Percentiles rank a stretch among this genome's conserved stretches.
phyloP scores from a whole-genome alignment of 2,888 invertebrate genomes.

The Crioceris asparagi region DNA sequence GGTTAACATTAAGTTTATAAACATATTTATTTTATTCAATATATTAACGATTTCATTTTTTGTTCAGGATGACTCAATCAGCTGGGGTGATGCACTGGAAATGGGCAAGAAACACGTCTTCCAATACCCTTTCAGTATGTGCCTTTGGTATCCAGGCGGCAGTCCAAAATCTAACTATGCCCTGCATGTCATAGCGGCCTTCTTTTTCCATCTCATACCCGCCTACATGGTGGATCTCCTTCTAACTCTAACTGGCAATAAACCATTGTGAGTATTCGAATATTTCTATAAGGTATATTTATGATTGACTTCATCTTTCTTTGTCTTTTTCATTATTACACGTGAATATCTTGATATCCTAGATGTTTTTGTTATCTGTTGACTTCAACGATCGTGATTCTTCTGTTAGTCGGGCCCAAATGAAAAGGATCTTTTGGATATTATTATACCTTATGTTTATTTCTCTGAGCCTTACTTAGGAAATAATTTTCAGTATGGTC shows the following conservation, averaged over 20 bases:
- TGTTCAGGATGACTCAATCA: constrained; percentile 58
- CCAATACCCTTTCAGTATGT: constrained; percentile 64
- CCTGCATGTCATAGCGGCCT: constrained; percentile 52
- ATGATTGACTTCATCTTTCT: no score
- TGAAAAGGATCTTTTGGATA: no score
- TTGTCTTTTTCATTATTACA: no score
- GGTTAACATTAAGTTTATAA: constrained; percentile 26
- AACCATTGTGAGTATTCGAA: constrained; percentile 59
- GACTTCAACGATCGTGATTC: no score
- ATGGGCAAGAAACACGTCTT: constrained; percentile 49
- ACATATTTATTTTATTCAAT: no score
- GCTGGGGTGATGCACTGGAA: constrained; percentile 75
- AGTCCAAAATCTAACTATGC: constrained; percentile 56
- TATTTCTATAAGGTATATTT: not conserved
- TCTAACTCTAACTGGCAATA: constrained; percentile 54
- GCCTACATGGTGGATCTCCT: constrained; percentile 67
- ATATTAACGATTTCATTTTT: no score
- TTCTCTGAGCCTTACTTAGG: no score
- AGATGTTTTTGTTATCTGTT: no score
- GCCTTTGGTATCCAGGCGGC: constrained; percentile 73
- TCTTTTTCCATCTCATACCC: constrained; percentile 66
- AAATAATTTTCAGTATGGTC: constrained; percentile 52
- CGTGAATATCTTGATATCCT: no score
- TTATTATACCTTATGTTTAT: no score
- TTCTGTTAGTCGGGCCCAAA: no score